phyloP scores from a whole-genome alignment of 2,888 invertebrate species.

The Polyploca ridens region DNA sequence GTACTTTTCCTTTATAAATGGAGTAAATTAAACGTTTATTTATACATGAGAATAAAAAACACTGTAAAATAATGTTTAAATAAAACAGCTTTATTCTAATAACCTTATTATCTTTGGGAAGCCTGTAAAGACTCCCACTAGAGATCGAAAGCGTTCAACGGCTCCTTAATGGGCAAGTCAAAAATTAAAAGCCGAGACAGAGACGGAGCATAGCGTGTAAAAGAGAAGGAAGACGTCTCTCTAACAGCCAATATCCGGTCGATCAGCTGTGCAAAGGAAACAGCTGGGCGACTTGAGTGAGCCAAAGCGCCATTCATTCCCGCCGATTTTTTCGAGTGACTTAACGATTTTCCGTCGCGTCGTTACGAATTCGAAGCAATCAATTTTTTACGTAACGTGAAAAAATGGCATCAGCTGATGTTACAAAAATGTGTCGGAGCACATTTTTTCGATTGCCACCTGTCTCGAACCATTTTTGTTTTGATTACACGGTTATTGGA shows the following conservation, averaged over 20 bases:
- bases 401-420: conserved; percentile 52
- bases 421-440: conserved; percentile 45
- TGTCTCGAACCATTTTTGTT: conserved; percentile 25
- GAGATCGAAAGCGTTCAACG: conserved; percentile 44
- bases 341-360: conserved; percentile 55
- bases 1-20: conserved; percentile 20
- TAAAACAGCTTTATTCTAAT: too few relatives aligned
- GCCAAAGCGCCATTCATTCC: conserved; percentile 62
- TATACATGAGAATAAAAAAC: background rate
- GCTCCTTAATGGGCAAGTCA: conserved; percentile 64
- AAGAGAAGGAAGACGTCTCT: conserved; percentile 53
- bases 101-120: background rate
- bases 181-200: conserved; percentile 62
- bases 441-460: conserved; percentile 41
- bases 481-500: background rate
- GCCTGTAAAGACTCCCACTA: conserved; percentile 6
- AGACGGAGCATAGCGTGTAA: conserved; percentile 46
- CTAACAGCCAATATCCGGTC: conserved; percentile 82
- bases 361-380: conserved; percentile 53
- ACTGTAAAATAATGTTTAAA: too few relatives aligned
- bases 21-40: conserved; percentile 10
- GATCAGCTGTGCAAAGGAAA: conserved; percentile 82
- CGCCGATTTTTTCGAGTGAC: conserved; percentile 63
- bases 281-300: conserved; percentile 73
- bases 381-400: conserved; percentile 45